A percentile compares a stretch with the other conserved stretches of the same genome.
Conservation (phyloP, 1,140 invertebrate species). For the Lamellibrachia luymesi region DNA sequence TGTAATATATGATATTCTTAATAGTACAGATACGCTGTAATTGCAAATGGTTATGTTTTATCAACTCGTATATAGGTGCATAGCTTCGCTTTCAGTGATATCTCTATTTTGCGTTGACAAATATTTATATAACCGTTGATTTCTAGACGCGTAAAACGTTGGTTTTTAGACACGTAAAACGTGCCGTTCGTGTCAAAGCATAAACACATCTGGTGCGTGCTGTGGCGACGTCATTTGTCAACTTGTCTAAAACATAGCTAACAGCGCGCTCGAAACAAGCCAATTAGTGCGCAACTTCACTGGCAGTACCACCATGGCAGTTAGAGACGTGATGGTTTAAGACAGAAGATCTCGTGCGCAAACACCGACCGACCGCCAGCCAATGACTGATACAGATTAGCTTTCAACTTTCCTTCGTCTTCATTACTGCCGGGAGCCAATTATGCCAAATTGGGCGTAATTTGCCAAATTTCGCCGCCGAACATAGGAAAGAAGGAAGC, state of each 20-base stretch:
- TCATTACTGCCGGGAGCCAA: slow-evolving; percentile 3
- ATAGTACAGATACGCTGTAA: too few species aligned
- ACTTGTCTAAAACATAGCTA: neutral
- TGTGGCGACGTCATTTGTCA: neutral
- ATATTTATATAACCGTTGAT: too few species aligned
- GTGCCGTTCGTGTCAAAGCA: neutral
- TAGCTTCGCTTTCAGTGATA: too few species aligned
- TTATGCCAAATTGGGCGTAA: neutral
- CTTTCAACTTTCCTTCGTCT: neutral
- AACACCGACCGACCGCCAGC: neutral
- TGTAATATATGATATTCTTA: too few species aligned
- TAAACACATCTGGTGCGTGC: neutral
- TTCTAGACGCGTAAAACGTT: neutral
- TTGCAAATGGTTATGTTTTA: too few species aligned
- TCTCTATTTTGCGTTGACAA: too few species aligned
- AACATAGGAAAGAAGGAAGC: neutral
- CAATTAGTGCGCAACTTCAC: neutral
- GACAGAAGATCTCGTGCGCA: neutral
- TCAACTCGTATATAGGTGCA: too few species aligned
- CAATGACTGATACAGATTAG: slow-evolving; percentile 1
- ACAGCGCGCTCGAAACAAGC: neutral
- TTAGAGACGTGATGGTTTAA: neutral
- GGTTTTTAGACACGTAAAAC: neutral
- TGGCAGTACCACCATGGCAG: neutral
- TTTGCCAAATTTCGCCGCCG: neutral